Conservation (phyloP, 2,888 invertebrate species). For the Pachliopta kotzebuea region DNA sequence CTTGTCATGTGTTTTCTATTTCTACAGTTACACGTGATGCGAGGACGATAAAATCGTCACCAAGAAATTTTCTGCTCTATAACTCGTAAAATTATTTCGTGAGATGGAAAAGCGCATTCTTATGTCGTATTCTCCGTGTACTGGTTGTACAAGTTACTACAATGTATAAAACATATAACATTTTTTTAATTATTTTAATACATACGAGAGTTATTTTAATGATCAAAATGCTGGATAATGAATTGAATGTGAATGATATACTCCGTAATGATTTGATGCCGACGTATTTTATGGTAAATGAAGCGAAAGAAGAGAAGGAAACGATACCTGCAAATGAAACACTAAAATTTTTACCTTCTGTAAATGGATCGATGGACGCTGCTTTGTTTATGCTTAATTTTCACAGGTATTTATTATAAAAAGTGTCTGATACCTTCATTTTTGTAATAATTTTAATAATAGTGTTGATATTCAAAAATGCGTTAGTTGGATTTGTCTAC, state of each 20-base stretch:
- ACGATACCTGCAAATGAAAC: constrained; percentile 28
- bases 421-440: background rate
- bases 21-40: constrained; percentile 47
- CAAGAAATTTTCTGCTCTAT: constrained; percentile 68
- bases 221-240: constrained; percentile 51
- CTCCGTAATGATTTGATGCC: constrained; percentile 86
- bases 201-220: constrained; percentile 11
- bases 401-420: constrained; percentile 80
- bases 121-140: constrained; percentile 12
- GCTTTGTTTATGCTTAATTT: constrained; percentile 84
- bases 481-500: too few species aligned
- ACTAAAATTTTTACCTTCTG: constrained; percentile 40
- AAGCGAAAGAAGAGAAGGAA: constrained; percentile 43
- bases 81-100: constrained; percentile 58
- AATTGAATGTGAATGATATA: constrained; percentile 83
- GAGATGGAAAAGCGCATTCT: constrained; percentile 32
- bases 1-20: constrained; percentile 9
- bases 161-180: constrained; percentile 28
- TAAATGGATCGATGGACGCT: constrained; percentile 81
- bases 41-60: constrained; percentile 45
- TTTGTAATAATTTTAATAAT: background rate
- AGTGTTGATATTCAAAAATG: too few species aligned
- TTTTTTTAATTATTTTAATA: constrained; percentile 30
- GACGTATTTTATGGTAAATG: constrained; percentile 79
- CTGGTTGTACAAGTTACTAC: background rate